Percentiles rank a stretch among this genome's conserved stretches.
These are phyloP conservation scores for Thoracochromis brauschi DNA, from an alignment of 2,113 vertebrate genomes.

Conservation along the genomic window DNA sequence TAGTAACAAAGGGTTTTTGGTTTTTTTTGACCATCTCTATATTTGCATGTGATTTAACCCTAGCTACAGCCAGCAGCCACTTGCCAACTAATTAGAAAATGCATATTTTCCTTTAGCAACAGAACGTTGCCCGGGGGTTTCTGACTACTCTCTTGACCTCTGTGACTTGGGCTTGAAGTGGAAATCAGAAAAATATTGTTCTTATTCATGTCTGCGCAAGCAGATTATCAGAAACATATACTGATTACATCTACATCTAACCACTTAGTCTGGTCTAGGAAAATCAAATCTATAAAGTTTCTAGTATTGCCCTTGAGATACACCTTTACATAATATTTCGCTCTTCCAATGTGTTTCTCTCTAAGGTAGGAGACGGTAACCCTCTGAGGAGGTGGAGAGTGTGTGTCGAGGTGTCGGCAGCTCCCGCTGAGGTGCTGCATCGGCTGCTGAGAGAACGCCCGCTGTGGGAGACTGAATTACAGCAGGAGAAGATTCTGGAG, in stretches of 20 bases:
- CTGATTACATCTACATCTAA: neutral
- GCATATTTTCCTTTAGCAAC: neutral
- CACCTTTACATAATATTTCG: neutral
- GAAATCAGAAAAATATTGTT: neutral
- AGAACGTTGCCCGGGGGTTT: neutral
- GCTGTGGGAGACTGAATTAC: constrained; percentile 85
- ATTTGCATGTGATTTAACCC: neutral
- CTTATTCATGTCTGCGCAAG: neutral
- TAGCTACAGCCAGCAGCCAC: neutral
- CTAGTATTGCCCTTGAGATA: neutral
- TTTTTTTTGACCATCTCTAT: neutral
- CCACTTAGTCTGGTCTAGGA: neutral
- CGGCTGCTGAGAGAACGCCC: constrained; percentile 88
- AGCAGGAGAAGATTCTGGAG: constrained; percentile 89
- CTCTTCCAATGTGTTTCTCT: neutral
- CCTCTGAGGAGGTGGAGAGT: constrained; percentile 88
- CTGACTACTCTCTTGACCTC: neutral
- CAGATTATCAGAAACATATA: neutral
- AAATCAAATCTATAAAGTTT: neutral
- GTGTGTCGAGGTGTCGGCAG: constrained; percentile 81
- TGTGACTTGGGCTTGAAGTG: neutral
- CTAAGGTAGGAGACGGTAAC: constrained; percentile 88
- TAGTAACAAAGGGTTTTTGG: neutral
- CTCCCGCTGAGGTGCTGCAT: constrained; percentile 83
- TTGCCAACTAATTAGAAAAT: neutral